Evolutionary conservation across 2,113 vertebrate genomes (phyloP).

Genomic region (Odobenus rosmarus): DNA sequence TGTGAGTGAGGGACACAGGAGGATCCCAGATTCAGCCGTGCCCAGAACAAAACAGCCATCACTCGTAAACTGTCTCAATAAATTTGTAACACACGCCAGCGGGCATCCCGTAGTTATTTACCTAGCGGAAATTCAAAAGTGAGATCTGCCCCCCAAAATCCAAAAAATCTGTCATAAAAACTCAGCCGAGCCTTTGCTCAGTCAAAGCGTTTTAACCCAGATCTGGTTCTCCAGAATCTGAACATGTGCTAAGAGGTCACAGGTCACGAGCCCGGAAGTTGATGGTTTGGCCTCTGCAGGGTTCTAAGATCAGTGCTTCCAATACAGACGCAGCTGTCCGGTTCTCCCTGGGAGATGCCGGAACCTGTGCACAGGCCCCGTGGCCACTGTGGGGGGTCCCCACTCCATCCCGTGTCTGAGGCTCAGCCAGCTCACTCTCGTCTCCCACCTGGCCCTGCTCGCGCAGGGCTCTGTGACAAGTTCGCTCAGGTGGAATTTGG

Average conservation of each 20-base stretch:
- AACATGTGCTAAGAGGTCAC: background rate
- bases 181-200: background rate
- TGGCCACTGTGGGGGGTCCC: background rate
- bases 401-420: accelerated
- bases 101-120: background rate
- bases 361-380: accelerated
- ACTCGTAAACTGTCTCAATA: background rate
- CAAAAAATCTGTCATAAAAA: background rate
- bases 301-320: background rate
- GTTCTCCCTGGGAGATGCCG: background rate
- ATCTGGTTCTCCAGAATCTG: background rate
- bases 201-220: background rate
- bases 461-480: background rate
- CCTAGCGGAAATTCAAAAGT: background rate
- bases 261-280: background rate
- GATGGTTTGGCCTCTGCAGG: background rate
- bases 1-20: background rate
- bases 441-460: background rate
- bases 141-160: accelerated
- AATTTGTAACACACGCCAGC: no score
- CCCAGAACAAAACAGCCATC: background rate
- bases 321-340: background rate
- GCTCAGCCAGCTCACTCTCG: background rate
- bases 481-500: accelerated
- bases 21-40: background rate